Conservation (phyloP, 35 echinoderm and acorn worm species). For the Nesometra sesokonis region DNA sequence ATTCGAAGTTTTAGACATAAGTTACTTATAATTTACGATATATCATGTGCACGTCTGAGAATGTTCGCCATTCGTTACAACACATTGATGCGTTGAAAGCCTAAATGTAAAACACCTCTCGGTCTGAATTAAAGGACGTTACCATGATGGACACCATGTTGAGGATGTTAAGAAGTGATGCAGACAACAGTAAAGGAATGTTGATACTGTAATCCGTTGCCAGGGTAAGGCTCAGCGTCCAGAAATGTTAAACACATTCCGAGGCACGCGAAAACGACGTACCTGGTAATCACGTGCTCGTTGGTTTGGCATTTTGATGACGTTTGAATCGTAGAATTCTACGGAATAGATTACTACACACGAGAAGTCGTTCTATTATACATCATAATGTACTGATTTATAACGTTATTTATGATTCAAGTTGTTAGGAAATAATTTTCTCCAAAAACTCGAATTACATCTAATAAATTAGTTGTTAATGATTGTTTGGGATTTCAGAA, state of each 20-base stretch:
- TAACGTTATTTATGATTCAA: background rate
- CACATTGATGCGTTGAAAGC: too few species aligned
- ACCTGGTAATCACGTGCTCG: background rate
- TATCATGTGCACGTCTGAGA: too few species aligned
- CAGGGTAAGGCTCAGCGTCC: background rate
- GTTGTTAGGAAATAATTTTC: constrained; percentile 1
- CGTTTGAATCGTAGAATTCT: background rate
- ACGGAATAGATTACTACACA: background rate
- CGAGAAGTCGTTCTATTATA: background rate
- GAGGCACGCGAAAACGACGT: background rate
- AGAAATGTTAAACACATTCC: background rate
- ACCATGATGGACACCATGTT: background rate
- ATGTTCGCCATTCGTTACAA: too few species aligned
- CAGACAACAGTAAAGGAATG: background rate
- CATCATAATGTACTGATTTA: background rate
- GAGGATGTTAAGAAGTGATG: background rate
- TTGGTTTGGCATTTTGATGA: background rate
- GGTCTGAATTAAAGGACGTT: background rate
- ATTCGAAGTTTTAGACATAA: too few species aligned
- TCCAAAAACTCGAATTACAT: background rate
- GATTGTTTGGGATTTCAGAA: background rate
- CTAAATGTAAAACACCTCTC: background rate
- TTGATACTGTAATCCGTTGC: background rate
- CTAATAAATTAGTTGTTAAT: background rate
- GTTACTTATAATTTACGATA: too few species aligned